A percentile compares a stretch with the other conserved stretches of the same genome.
These are phyloP conservation scores for Pelvicachromis taeniatus DNA, from an alignment of 2,113 vertebrate species.

Conservation along the genomic window DNA sequence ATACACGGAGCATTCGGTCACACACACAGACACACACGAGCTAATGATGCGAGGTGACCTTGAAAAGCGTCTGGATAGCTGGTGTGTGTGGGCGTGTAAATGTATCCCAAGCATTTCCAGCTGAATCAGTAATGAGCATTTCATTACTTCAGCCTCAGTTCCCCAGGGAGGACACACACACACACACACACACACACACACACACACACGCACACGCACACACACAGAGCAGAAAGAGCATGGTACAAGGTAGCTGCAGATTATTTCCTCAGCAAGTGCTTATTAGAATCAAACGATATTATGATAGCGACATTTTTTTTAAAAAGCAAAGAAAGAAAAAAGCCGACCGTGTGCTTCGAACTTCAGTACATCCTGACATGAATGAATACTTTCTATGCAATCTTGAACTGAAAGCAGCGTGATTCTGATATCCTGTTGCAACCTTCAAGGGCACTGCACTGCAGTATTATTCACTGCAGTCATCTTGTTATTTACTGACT, in stretches of 20 bases:
- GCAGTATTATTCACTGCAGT: not conserved
- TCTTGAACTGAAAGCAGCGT: not conserved
- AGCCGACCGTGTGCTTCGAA: not conserved
- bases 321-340: not conserved
- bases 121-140: slow-evolving; percentile 77
- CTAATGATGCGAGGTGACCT: slow-evolving; percentile 49
- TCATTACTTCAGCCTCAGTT: slow-evolving; percentile 72
- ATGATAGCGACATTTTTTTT: not conserved
- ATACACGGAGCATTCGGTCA: not conserved
- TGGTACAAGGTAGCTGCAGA: slow-evolving; percentile 26
- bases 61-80: slow-evolving; percentile 41
- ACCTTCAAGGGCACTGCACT: not conserved
- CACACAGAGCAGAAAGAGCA: not conserved
- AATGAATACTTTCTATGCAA: not conserved
- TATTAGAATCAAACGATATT: slow-evolving; percentile 44
- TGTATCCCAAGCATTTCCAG: slow-evolving; percentile 68
- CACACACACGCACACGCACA: slow-evolving; percentile 15
- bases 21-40: not conserved
- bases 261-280: slow-evolving; percentile 46
- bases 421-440: not conserved
- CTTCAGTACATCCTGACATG: not conserved
- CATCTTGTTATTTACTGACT: not conserved
- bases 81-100: slow-evolving; percentile 57
- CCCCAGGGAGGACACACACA: slow-evolving; percentile 51
- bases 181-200: slow-evolving; percentile 1